Evolutionary conservation across 2,888 invertebrate genomes (phyloP).

Genomic region (Rotaria macrura): DNA sequence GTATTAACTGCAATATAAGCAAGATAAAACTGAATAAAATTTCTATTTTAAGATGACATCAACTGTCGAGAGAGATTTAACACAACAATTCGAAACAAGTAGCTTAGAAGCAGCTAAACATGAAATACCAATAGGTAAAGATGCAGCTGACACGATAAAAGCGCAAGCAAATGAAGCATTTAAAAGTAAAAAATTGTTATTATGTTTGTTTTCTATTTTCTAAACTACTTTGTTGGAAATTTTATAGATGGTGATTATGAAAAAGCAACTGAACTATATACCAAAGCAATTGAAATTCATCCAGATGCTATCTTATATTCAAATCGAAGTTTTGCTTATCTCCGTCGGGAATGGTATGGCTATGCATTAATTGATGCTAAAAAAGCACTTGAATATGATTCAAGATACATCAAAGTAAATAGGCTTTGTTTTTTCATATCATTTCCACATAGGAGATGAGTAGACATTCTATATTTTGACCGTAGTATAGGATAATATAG

Average conservation of each 20-base stretch:
- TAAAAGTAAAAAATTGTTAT: neutral
- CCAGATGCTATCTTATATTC: constrained; percentile 74
- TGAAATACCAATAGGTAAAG: neutral
- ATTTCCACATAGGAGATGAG: too few species aligned
- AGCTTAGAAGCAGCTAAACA: neutral
- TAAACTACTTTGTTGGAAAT: neutral
- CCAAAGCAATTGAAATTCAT: constrained; percentile 66
- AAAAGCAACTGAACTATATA: constrained; percentile 12
- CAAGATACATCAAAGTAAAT: constrained; percentile 66
- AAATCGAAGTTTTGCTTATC: constrained; percentile 85
- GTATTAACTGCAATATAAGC: too few species aligned
- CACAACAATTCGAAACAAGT: neutral
- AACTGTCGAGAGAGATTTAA: neutral
- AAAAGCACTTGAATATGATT: constrained; percentile 76
- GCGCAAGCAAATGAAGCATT: constrained; percentile 20
- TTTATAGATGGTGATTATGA: constrained; percentile 4
- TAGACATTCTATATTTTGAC: too few species aligned
- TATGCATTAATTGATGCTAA: constrained; percentile 83
- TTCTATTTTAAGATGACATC: neutral
- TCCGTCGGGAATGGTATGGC: constrained; percentile 86
- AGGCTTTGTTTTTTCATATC: too few species aligned
- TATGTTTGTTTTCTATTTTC: too few species aligned
- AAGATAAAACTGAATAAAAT: too few species aligned
- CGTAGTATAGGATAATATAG: too few species aligned
- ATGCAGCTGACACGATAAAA: neutral